Conservation (phyloP, 2,797 vertebrate genomes). For the Urocyon cinereoargenteus region DNA sequence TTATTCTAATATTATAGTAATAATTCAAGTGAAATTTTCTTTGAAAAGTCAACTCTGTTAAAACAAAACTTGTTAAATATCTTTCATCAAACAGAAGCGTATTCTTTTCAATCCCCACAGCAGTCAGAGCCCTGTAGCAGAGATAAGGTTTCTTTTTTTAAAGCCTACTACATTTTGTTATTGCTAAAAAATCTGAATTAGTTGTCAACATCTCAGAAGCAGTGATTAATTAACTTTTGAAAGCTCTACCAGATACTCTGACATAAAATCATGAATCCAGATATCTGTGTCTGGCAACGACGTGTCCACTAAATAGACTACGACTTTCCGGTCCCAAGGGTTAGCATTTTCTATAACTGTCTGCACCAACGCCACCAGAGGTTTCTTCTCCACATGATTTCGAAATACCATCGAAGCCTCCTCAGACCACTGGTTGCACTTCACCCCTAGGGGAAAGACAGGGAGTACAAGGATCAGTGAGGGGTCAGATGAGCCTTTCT, state of each 20-base stretch:
- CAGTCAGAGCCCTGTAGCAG: conserved; percentile 84
- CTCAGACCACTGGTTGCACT: conserved; percentile 93
- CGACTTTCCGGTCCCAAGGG: conserved; percentile 91
- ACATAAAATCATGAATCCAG: conserved; percentile 97
- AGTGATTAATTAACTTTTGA: conserved; percentile 86
- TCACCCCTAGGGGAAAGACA: conserved; percentile 90
- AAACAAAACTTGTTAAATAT: conserved; percentile 87
- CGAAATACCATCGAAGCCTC: conserved; percentile 96
- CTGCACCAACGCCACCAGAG: conserved; percentile 94
- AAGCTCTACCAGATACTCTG: conserved; percentile 89
- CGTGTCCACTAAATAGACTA: conserved; percentile 96
- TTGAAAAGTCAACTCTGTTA: conserved; percentile 85
- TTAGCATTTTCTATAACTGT: conserved; percentile 88
- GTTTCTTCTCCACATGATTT: conserved; percentile 95
- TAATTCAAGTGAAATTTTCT: conserved; percentile 87
- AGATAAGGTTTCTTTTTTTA: conserved; percentile 81
- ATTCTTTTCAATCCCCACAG: conserved; percentile 79
- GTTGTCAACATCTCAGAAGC: conserved; percentile 79
- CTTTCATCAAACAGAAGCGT: conserved; percentile 84
- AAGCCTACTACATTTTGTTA: conserved; percentile 83
- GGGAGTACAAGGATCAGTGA: conserved; percentile 67
- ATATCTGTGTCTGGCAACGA: conserved; percentile 91
- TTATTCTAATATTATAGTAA: conserved; percentile 85
- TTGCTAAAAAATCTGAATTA: conserved; percentile 84
- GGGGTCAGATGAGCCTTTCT: background rate